A percentile compares a stretch with the other conserved stretches of the same genome.
Conservation (phyloP, 92 coral and sea anemone genomes). For the Bergia sp. region DNA sequence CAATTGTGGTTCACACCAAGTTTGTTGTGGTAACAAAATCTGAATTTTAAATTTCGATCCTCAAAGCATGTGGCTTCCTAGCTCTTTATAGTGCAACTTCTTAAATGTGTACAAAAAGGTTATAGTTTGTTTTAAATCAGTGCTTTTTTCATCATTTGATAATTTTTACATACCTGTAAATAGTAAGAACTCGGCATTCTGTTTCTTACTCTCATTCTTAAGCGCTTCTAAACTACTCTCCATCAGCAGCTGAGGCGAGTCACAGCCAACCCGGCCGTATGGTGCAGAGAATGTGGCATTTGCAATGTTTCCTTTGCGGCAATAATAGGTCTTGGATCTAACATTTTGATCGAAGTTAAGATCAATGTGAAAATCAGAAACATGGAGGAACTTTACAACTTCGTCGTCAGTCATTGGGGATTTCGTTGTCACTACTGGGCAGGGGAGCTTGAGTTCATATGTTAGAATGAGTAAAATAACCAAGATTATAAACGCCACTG, state of each 20-base stretch:
- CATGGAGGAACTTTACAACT: constrained; percentile 67
- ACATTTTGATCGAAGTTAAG: constrained; percentile 64
- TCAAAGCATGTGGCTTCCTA: too few relatives aligned
- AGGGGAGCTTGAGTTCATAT: constrained; percentile 58
- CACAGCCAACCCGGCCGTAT: constrained; percentile 89
- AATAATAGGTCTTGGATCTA: constrained; percentile 47
- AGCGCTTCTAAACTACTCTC: constrained; percentile 68
- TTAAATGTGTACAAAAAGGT: too few relatives aligned
- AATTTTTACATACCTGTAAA: constrained; percentile 67
- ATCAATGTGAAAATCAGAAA: constrained; percentile 90
- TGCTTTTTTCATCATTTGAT: too few relatives aligned
- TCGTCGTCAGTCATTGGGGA: background rate
- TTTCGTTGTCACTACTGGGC: constrained; percentile 1
- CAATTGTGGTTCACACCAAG: too few relatives aligned
- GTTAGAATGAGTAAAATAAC: constrained; percentile 68
- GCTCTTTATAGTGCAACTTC: too few relatives aligned
- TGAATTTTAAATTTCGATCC: too few relatives aligned
- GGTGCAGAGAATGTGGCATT: constrained; percentile 75
- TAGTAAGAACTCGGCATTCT: constrained; percentile 65
- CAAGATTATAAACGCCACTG: constrained; percentile 57
- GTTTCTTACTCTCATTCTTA: constrained; percentile 47
- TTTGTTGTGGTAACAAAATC: too few relatives aligned
- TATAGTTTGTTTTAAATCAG: too few relatives aligned
- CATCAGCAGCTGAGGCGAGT: constrained; percentile 71
- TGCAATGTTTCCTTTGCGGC: constrained; percentile 63